Evolutionary conservation across 2,113 vertebrate species (phyloP).

Genomic region (Notechis scutatus): DNA sequence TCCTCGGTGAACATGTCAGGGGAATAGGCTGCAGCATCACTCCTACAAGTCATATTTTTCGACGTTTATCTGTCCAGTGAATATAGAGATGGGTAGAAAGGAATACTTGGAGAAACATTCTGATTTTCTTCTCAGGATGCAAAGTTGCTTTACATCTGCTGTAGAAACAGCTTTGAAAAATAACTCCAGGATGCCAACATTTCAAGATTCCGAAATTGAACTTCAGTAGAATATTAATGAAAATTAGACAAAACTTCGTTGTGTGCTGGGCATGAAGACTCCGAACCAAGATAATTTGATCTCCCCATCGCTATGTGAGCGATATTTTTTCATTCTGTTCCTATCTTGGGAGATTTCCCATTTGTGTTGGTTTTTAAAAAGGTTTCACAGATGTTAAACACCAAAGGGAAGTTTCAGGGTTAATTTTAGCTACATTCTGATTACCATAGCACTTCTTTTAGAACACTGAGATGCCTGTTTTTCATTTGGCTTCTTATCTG

Average conservation of each 20-base stretch:
- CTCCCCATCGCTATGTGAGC: background rate
- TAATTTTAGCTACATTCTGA: constrained; percentile 8
- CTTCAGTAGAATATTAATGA: background rate
- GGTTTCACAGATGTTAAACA: background rate
- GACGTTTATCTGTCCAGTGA: background rate
- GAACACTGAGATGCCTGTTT: constrained; percentile 3
- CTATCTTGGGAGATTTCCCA: background rate
- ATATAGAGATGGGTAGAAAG: background rate
- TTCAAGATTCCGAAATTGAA: background rate
- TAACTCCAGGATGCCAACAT: background rate
- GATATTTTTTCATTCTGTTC: background rate
- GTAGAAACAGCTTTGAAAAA: background rate
- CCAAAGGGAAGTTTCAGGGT: background rate
- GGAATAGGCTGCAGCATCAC: background rate
- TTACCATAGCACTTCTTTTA: constrained; percentile 1
- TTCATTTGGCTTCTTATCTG: background rate
- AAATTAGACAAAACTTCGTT: background rate
- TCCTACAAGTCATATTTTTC: background rate
- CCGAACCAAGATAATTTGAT: background rate
- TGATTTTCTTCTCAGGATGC: background rate
- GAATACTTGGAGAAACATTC: background rate
- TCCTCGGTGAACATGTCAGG: background rate
- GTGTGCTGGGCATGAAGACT: background rate
- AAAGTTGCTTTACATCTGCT: background rate
- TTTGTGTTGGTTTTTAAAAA: background rate